A percentile compares a stretch with the other conserved stretches of the same genome.
phyloP scores from a whole-genome alignment of 1,140 invertebrate genomes.

The Marisa cornuarietis region DNA sequence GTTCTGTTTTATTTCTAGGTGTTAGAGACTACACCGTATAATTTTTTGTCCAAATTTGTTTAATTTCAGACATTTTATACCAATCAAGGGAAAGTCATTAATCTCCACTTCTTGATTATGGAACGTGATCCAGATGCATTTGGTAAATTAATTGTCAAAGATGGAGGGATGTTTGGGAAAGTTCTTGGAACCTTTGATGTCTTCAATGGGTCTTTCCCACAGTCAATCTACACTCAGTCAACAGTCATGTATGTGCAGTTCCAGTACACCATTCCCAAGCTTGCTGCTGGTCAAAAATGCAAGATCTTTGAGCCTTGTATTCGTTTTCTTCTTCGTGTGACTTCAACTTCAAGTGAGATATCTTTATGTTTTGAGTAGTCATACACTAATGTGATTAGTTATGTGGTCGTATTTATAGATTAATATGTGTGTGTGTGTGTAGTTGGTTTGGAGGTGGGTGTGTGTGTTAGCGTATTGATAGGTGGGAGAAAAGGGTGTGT shows the following conservation, averaged over 20 bases:
- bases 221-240: slow-evolving; percentile 54
- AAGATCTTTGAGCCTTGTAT: slow-evolving; percentile 51
- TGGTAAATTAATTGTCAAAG: slow-evolving; percentile 49
- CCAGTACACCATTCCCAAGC: slow-evolving; percentile 37
- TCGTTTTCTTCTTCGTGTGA: slow-evolving; percentile 54
- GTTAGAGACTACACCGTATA: too few species aligned
- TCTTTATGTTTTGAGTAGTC: too few species aligned
- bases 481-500: too few species aligned
- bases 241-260: slow-evolving; percentile 46
- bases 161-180: slow-evolving; percentile 27
- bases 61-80: slow-evolving; percentile 52
- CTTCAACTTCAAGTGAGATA: slow-evolving; percentile 43
- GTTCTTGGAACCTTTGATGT: slow-evolving; percentile 35
- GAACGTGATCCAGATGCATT: slow-evolving; percentile 52
- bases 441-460: too few species aligned
- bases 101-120: slow-evolving; percentile 58
- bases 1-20: too few species aligned
- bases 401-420: too few species aligned
- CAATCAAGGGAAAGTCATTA: slow-evolving; percentile 41
- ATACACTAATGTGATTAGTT: too few species aligned
- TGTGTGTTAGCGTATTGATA: too few species aligned
- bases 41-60: not conserved
- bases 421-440: too few species aligned
- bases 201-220: slow-evolving; percentile 60
- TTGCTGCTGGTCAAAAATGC: slow-evolving; percentile 32